phyloP scores from a whole-genome alignment of 37 sponge, comb jelly and placozoan species.

The Oopsacas minuta region DNA sequence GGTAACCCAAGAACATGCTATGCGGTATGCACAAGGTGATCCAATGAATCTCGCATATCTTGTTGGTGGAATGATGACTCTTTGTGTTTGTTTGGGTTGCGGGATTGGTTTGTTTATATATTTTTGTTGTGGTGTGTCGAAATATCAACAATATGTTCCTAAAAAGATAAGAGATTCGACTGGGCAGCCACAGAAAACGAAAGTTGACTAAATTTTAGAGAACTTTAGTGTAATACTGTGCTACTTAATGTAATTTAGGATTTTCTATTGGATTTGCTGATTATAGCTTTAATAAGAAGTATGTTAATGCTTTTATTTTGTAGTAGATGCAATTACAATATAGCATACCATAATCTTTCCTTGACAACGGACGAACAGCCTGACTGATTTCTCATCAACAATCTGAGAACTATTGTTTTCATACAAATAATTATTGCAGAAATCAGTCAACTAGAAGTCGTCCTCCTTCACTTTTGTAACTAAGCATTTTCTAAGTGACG shows the following conservation, averaged over 20 bases:
- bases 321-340: no score
- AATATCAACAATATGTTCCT: constrained; percentile 2
- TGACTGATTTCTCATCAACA: no score
- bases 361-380: no score
- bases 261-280: neutral
- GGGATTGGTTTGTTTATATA: neutral
- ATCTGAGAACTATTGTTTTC: no score
- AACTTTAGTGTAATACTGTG: no score
- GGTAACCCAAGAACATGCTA: neutral
- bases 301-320: neutral
- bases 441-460: no score
- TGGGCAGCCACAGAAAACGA: neutral
- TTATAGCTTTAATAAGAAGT: neutral
- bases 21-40: neutral
- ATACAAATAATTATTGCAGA: no score
- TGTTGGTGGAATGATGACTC: neutral
- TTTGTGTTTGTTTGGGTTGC: neutral
- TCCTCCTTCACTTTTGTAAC: no score
- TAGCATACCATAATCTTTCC: no score
- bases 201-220: neutral
- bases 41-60: neutral
- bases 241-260: no score
- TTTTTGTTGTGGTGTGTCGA: constrained; percentile 7
- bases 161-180: neutral
- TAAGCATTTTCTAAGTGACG: no score